Evolutionary conservation across 2,888 invertebrate species (phyloP).

Genomic region (Amphipyra tragopoginis): DNA sequence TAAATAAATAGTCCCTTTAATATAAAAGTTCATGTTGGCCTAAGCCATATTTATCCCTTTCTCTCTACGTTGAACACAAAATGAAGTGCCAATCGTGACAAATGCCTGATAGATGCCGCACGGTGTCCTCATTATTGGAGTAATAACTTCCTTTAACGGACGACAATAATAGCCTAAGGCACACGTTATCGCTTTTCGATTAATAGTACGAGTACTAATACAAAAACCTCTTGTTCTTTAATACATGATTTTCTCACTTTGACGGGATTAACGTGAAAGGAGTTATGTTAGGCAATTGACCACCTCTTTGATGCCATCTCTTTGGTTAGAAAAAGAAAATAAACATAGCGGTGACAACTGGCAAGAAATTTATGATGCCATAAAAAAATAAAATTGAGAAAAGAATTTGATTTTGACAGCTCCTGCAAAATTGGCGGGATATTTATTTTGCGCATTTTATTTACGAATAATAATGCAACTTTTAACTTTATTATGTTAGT

Average conservation of each 20-base stretch:
- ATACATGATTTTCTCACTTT: background rate
- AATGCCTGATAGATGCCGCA: conserved; percentile 3
- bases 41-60: background rate
- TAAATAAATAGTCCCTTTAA: background rate
- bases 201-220: conserved; percentile 1
- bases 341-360: background rate
- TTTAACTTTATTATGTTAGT: too few relatives aligned
- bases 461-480: too few relatives aligned
- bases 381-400: background rate
- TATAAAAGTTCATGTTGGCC: background rate
- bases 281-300: background rate
- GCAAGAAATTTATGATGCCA: background rate
- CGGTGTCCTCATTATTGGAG: conserved; percentile 11
- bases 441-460: too few relatives aligned
- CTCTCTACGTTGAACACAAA: conserved; percentile 3
- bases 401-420: background rate
- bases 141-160: conserved; percentile 23
- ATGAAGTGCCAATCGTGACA: conserved; percentile 11
- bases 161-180: background rate
- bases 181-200: conserved; percentile 6
- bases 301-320: too few relatives aligned
- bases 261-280: background rate
- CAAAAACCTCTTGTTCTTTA: background rate
- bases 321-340: too few relatives aligned
- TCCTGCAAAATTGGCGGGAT: too few relatives aligned